phyloP scores from a whole-genome alignment of 2,888 invertebrate genomes.

The Schizotus pectinicornis region DNA sequence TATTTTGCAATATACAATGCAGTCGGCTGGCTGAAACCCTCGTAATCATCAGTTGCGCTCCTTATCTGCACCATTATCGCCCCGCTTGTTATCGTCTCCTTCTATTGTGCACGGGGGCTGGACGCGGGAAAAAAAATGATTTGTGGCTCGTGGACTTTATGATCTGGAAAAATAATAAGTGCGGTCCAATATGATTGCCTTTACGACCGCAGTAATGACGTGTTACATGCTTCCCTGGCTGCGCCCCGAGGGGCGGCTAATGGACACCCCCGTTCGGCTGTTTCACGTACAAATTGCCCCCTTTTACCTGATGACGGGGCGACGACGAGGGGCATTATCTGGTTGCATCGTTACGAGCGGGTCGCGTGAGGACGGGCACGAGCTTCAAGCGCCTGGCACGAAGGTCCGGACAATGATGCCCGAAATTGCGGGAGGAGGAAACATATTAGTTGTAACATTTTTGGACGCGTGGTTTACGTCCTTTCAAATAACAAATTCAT shows the following conservation, averaged over 20 bases:
- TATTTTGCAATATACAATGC: slow-evolving; percentile 48
- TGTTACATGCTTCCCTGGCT: slow-evolving; percentile 36
- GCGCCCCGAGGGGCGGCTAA: slow-evolving; percentile 25
- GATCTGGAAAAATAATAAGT: slow-evolving; percentile 53
- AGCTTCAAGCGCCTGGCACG: too few relatives aligned
- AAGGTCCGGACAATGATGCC: too few relatives aligned
- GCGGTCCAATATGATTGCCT: slow-evolving; percentile 52
- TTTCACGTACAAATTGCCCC: slow-evolving; percentile 28
- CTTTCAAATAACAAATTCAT: too few relatives aligned
- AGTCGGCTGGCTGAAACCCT: slow-evolving; percentile 34
- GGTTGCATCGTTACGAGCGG: too few relatives aligned
- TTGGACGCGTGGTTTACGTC: too few relatives aligned
- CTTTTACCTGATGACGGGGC: slow-evolving; percentile 2
- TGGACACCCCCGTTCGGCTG: slow-evolving; percentile 31
- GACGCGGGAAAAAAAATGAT: slow-evolving; percentile 42
- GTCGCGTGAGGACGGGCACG: too few relatives aligned
- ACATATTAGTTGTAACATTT: too few relatives aligned
- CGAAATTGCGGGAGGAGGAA: too few relatives aligned
- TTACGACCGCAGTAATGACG: slow-evolving; percentile 47
- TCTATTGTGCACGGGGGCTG: slow-evolving; percentile 33
- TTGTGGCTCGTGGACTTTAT: slow-evolving; percentile 47
- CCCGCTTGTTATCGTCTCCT: slow-evolving; percentile 32
- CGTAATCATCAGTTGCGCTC: slow-evolving; percentile 37
- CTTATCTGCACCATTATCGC: slow-evolving; percentile 36
- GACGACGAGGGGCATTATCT: too few relatives aligned